Base-by-base conservation (phyloP, 2,888 invertebrate species). In the Apomyelois bistriatella region DNA sequence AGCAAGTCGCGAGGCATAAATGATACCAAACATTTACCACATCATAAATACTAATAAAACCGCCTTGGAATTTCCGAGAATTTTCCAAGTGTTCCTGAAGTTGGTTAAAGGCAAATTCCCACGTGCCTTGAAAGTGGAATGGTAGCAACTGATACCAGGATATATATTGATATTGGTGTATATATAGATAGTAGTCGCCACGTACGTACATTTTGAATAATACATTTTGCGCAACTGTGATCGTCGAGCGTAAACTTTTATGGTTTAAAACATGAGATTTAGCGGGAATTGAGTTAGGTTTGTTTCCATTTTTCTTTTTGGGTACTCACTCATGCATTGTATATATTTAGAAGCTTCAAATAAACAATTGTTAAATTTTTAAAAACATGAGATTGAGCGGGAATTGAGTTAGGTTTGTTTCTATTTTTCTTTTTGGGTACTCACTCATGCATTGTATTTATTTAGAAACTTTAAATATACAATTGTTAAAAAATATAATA, bases 141-240 rank as follows among this genome's bases (percentile, higher is more conserved):
- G 15, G 41, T 9, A 16, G 40, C 40, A 43, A 52, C 52, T 43
- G 36, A 43, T 52, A 52, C 32, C 7, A 2, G 10, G 2, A 32
- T 32, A 32, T 32, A 32, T 22, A 37, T 43, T 36, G 16, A 43
- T 35, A 36, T 36, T 43, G 13, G 15, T 17, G 35, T 32, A 36
- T 36, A 13, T n/a, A n/a, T n/a, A n/a, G n/a, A n/a, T n/a, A n/a
- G 22, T 35, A 42, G 43, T 52, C 54, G 42, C 53, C 57, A 56
- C 60, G 60, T 54, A 48, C 53, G 49, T 52, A 36, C 36, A 35
- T 48, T 15, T 53, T 62, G 62, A 62, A 62, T 62, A 62, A 62
- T 59, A 60, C 62, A 62, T 60, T 55, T 53, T 49, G 54, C 53
- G 56, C 62, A 59, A 59, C 59, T 60, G 60, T 56, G 62, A 55